Evolutionary conservation across 2,113 vertebrate genomes (phyloP), one percentile per base, ranked within the genome.

Genomic region (Grammomys surdaster): DNA sequence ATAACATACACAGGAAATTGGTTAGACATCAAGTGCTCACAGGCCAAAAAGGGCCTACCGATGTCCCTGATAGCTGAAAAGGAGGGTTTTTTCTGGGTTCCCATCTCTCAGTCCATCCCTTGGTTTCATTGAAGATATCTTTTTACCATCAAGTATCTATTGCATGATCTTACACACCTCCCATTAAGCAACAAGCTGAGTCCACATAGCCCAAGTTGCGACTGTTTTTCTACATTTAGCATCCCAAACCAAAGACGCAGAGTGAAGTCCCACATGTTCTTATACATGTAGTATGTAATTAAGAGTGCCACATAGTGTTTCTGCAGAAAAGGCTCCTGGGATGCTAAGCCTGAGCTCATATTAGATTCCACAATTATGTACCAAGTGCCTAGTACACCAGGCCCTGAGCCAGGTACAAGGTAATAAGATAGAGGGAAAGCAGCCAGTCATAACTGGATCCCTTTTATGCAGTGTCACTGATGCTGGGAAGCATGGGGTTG

Each of bases 101-200:
- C 20, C 8, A 24, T n/a, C 20, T 36, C 56, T 6, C 22, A n/a
- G 7, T 36, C 85, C 46, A 5, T 82, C 72, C 5, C 40, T 2
- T 40, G 10, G 22, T 46, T 11, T 13, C 24, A 73, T 11, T 54
- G 36, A 54, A 3, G 24, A 92, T 24, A 90, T 4, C 20, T 88
- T 85, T 77, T 51, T 73, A 12, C 40, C 33, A n/a, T 22, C n/a
- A 3, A 8, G 6, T n/a, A 33, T 33, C 65, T 12, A 69, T 31
- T 4, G 4, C 9, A 26, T 3, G 28, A 20, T 14, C 2, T 9
- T 80, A 0, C 7, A 16, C 65, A 16, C 70, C 58, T 17, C 51
- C 70, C 3, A 14, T 5, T 13, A 88, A n/a, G 1, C 40, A 85
- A 73, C 2, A 22, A 12, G 36, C 19, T 85, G 19, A 33, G 51